These are phyloP conservation scores for Sinocyclocheilus rhinocerous DNA, from an alignment of 2,113 vertebrate genomes.

Conservation along the genomic window DNA sequence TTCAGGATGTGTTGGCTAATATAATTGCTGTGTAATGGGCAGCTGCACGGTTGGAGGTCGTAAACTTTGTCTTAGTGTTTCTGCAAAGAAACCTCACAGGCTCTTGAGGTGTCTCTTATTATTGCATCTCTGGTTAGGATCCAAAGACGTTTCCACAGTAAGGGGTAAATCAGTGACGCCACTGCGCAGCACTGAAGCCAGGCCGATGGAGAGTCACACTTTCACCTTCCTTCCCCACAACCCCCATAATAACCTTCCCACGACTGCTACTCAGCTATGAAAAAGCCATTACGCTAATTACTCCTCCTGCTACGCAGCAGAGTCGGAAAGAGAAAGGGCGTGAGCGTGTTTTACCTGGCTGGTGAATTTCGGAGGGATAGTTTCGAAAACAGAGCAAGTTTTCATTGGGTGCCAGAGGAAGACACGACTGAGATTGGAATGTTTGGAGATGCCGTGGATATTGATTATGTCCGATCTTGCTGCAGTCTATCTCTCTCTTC, in stretches of 20 bases:
- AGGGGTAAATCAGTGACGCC: conserved; percentile 15
- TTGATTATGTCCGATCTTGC: conserved; percentile 54
- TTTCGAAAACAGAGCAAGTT: conserved; percentile 3
- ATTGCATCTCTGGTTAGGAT: conserved; percentile 17
- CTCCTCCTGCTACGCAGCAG: conserved; percentile 43
- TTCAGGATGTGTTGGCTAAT: background rate
- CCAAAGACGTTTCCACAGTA: conserved; percentile 48
- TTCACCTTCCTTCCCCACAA: background rate
- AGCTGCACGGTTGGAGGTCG: background rate
- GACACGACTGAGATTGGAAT: conserved; percentile 10
- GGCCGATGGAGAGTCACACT: background rate
- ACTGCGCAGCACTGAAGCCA: conserved; percentile 13
- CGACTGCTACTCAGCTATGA: conserved; percentile 24
- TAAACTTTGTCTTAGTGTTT: background rate
- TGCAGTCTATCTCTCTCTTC: conserved; percentile 51
- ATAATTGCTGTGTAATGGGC: background rate
- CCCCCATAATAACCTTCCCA: conserved; percentile 7
- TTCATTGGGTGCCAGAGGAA: conserved; percentile 17
- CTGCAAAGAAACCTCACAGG: background rate
- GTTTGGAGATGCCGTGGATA: conserved; percentile 28
- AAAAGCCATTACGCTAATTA: conserved; percentile 53
- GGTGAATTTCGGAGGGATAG: background rate
- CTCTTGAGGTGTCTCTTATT: background rate
- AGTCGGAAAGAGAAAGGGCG: background rate
- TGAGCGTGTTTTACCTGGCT: background rate